phyloP scores from a whole-genome alignment of 2,797 vertebrate species.

The Forpus xanthops region DNA sequence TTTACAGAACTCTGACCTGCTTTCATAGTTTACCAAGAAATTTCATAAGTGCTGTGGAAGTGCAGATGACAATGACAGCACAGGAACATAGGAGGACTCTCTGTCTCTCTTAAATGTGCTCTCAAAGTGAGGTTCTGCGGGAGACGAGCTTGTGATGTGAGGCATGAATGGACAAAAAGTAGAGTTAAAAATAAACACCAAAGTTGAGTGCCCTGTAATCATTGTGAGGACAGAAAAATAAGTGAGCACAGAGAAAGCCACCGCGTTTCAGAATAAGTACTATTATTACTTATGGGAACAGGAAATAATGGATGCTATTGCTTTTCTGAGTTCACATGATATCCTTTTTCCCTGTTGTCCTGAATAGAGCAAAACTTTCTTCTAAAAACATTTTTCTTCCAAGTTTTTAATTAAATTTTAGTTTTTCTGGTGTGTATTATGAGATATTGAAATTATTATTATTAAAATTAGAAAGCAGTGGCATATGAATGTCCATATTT shows the following conservation, averaged over 20 bases:
- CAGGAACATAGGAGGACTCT: neutral
- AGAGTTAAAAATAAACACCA: slow-evolving; percentile 61
- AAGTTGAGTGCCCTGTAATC: slow-evolving; percentile 52
- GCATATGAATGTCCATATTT: neutral
- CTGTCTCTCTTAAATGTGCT: neutral
- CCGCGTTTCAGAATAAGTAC: neutral
- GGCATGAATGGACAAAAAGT: slow-evolving; percentile 44
- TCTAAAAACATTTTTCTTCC: neutral
- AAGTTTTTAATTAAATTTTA: neutral
- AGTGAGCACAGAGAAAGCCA: slow-evolving; percentile 34
- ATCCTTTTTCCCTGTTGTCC: slow-evolving; percentile 6
- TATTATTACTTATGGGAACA: slow-evolving; percentile 62
- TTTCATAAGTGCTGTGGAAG: neutral
- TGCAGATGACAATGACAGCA: neutral
- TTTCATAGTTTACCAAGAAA: slow-evolving; percentile 34
- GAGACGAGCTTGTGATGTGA: slow-evolving; percentile 44
- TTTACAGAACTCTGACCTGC: neutral
- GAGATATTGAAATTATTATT: neutral
- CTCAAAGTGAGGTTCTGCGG: neutral
- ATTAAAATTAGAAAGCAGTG: neutral
- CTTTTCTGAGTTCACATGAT: slow-evolving; percentile 33
- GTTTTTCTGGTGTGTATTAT: neutral
- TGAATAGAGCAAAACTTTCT: slow-evolving; percentile 31
- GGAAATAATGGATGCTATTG: slow-evolving; percentile 57
- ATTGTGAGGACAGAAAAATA: slow-evolving; percentile 42